These are phyloP conservation scores for Vulpes lagopus DNA, from an alignment of 2,113 vertebrate species.

Conservation along the genomic window DNA sequence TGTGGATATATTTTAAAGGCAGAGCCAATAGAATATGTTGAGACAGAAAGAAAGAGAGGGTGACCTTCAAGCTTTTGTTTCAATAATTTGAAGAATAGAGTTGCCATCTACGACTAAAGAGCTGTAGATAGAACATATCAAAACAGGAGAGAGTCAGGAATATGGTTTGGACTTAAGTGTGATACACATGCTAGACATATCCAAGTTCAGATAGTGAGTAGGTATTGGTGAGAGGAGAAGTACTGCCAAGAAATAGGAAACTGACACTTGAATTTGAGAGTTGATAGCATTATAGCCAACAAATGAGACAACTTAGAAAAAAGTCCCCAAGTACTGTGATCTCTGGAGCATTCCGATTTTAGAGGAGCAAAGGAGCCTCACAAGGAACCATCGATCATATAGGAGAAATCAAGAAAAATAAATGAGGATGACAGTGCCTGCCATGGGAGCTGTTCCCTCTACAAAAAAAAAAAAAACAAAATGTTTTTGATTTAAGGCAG, in stretches of 20 bases:
- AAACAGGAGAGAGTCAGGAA: not conserved
- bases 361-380: not conserved
- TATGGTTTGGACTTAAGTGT: not conserved
- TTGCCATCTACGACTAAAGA: not conserved
- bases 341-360: not conserved
- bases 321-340: not conserved
- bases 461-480: not conserved
- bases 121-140: not conserved
- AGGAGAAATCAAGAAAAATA: not conserved
- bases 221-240: not conserved
- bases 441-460: not conserved
- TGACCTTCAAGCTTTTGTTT: not conserved
- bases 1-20: not conserved
- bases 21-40: not conserved
- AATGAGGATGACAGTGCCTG: not conserved
- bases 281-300: not conserved
- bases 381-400: not conserved
- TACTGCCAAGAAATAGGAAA: not conserved
- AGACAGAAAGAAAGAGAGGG: not conserved
- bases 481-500: not conserved
- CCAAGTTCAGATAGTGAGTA: not conserved
- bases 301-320: not conserved
- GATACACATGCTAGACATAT: not conserved
- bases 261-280: not conserved
- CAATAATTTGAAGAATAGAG: not conserved